Evolutionary conservation across 2,113 vertebrate genomes (phyloP), one percentile per base, ranked within the genome.

Genomic region (Damaliscus lunatus): DNA sequence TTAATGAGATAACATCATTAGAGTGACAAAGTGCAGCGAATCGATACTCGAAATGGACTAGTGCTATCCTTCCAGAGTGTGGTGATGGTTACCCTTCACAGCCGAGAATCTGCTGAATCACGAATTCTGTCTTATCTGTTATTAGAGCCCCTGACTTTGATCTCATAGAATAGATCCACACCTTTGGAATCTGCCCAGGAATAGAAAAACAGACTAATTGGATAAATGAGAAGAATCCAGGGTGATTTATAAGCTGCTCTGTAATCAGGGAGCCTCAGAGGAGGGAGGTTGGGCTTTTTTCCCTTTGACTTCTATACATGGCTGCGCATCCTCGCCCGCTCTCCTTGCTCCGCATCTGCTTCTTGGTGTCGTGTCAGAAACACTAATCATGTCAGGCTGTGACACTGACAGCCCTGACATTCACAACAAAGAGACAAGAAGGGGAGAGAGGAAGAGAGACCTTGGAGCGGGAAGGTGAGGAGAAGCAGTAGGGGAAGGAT

Each of bases 1-100:
- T 99, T 99, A 99, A 99, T 98, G 98, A 99, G 99, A 99, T 99
- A 98, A 98, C 98, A 98, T 99, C 97, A 98, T 99, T 99, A 99
- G 98, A 97, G 98, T 98, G 98, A 99, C 98, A 98, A 98, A 99
- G 98, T 99, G 98, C 98, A 98, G 98, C 83, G 98, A 98, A 99
- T 99, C 99, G 95, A 99, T 99, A 98, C 55, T 2, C 53, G 46
- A 98, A 99, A 98, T 98, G 98, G 98, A 98, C 99, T 98, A 95
- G 95, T 93, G 91, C 98, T 98, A 90, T 98, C 97, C 98, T 98
- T 98, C 97, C 95, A 77, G 94, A 96, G 96, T 48, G 67, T 17
- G 0, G 92, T n/a, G 95, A 91, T 95, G 98, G 98, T 94, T 94
- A 46, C 96, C 93, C 90, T 90, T 93, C 94, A 40, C 78, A 98